A percentile compares a stretch with the other conserved stretches of the same genome.
phyloP scores from a whole-genome alignment of 2,113 vertebrate genomes.

The Agelaius phoeniceus region DNA sequence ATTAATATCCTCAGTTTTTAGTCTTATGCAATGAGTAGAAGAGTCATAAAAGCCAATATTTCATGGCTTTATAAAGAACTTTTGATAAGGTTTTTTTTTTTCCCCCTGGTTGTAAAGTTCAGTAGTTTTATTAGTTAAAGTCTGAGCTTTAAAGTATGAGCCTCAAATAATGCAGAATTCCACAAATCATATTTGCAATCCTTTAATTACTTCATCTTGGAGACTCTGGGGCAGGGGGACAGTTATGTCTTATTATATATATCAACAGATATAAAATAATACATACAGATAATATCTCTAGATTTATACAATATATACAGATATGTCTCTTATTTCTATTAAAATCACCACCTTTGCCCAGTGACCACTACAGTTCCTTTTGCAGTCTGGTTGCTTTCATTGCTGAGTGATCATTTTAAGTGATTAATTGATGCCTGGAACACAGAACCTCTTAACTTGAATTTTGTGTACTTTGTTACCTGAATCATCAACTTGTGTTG shows the following conservation, averaged over 20 bases:
- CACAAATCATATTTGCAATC: not conserved
- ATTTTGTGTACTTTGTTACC: not conserved
- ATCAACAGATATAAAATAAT: not conserved
- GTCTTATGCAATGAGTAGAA: not conserved
- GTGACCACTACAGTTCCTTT: not conserved
- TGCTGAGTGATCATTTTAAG: not conserved
- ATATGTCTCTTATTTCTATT: not conserved
- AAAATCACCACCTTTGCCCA: not conserved
- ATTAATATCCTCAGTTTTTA: not conserved
- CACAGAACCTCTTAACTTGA: not conserved
- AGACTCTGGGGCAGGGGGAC: fast-evolving
- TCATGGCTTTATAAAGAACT: too few relatives aligned
- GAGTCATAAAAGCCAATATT: not conserved
- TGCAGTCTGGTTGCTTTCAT: not conserved
- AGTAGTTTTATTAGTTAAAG: not conserved
- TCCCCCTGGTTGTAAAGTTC: not conserved
- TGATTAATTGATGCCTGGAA: not conserved
- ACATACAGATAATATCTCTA: too few relatives aligned
- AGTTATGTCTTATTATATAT: fast-evolving
- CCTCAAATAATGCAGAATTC: not conserved
- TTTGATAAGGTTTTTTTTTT: not conserved
- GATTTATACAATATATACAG: not conserved
- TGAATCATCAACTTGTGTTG: not conserved
- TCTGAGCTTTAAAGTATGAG: not conserved
- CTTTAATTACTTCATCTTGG: not conserved